Conservation (phyloP, 2,113 vertebrate genomes). For the Gavia stellata region DNA sequence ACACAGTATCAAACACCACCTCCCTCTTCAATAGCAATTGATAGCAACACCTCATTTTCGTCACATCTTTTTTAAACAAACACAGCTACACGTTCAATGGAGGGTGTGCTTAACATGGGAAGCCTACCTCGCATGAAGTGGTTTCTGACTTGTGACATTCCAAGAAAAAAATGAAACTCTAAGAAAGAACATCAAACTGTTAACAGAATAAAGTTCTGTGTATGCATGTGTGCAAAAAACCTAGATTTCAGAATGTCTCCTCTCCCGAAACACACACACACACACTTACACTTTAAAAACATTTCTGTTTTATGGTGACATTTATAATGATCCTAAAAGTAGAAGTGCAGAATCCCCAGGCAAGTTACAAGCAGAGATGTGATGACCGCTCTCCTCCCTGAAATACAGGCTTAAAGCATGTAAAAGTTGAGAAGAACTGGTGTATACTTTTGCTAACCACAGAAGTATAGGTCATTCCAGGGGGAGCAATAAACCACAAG, state of each 20-base stretch:
- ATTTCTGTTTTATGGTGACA: not conserved
- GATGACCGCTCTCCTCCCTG: fast-evolving
- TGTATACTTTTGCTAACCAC: not conserved
- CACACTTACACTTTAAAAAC: not conserved
- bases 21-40: conserved; percentile 8
- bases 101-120: not conserved
- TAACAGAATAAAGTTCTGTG: not conserved
- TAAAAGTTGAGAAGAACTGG: not conserved
- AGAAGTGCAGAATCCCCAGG: not conserved
- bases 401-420: not conserved
- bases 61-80: conserved; percentile 57
- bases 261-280: not conserved
- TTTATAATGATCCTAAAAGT: not conserved
- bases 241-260: not conserved
- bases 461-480: not conserved
- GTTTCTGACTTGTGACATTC: not conserved
- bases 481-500: not conserved
- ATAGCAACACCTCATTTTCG: conserved; percentile 39
- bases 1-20: conserved; percentile 16
- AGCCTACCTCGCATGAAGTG: conserved; percentile 6
- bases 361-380: not conserved
- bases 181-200: not conserved
- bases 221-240: not conserved
- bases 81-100: conserved; percentile 17
- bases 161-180: not conserved